Evolutionary conservation across 2,113 vertebrate genomes (phyloP).

Genomic region (Onychostoma macrolepis): DNA sequence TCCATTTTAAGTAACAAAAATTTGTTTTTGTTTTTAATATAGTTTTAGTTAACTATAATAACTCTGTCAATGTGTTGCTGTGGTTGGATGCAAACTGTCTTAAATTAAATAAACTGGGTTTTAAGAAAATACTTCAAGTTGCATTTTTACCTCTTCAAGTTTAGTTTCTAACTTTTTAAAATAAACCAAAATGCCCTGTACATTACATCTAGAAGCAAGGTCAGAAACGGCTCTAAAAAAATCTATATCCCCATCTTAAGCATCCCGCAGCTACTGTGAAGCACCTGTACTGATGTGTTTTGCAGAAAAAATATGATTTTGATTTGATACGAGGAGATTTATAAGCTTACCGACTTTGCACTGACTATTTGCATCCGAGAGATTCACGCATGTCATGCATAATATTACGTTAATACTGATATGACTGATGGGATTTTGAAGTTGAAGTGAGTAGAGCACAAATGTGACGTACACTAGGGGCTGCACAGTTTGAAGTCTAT

Average conservation of each 20-base stretch:
- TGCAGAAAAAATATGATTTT: neutral
- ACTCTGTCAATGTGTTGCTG: too few species aligned
- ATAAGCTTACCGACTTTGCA: neutral
- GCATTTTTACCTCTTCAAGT: neutral
- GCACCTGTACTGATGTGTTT: neutral
- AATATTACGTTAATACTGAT: conserved; percentile 25
- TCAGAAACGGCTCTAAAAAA: neutral
- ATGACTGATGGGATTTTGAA: neutral
- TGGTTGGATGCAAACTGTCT: neutral
- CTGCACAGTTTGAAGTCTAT: conserved; percentile 2
- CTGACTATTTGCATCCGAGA: neutral
- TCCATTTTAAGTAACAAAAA: too few species aligned
- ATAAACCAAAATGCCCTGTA: neutral
- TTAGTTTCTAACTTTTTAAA: neutral
- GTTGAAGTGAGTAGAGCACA: neutral
- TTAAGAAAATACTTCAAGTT: neutral
- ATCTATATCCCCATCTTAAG: neutral
- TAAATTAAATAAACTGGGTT: neutral
- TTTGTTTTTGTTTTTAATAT: too few species aligned
- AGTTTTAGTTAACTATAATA: too few species aligned
- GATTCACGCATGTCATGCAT: conserved; percentile 4
- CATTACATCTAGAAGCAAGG: neutral
- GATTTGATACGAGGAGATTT: conserved; percentile 13
- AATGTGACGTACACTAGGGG: neutral
- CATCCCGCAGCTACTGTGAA: neutral